Evolutionary conservation across 1,140 invertebrate genomes (phyloP), one percentile per base, ranked within the genome.

Genomic region (Magallana gigas): DNA sequence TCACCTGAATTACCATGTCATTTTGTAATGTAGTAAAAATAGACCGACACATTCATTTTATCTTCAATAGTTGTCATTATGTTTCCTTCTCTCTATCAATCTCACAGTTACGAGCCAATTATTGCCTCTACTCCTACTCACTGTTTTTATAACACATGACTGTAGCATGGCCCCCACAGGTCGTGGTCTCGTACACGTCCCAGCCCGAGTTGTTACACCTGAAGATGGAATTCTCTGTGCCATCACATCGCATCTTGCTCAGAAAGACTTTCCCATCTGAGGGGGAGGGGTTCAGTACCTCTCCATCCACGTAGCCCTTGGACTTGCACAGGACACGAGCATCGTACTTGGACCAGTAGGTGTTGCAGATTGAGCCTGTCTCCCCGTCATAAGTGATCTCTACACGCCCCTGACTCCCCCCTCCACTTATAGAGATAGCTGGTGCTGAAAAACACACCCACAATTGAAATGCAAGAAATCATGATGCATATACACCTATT

Each of bases 341-440:
- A 88, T 97, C 96, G n/a, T 94, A 95, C 71, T 97, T 94, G 0
- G 96, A 96, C 91, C 97, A 97, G 87, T 96, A 95, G 90, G 97
- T 97, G 91, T 97, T 97, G 92, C 97, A 97, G 16, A 98, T 95
- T 88, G 96, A 96, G 0, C 97, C 97, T 96, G 96, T 96, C 83
- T 95, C 94, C 1, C 96, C 96, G 88, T 96, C 95, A 56, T 96
- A 95, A 94, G 96, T 96, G 1, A 97, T 96, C 95, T 97, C 97
- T 9, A 97, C 92, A 84, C 96, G 95, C n/a, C 97, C 97, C 60
- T 87, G 57, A 48, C 81, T 86, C 1, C 80, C 83, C 48, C 56
- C 62, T 68, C 86, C 88, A 56, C 71, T 81, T 6, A 89, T 89
- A 23, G 60, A 83, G 1, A 89, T 64, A n/a, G 23, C 68, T 16